Conservation (phyloP, 2,888 invertebrate species). For the Esperia sulphurella region DNA sequence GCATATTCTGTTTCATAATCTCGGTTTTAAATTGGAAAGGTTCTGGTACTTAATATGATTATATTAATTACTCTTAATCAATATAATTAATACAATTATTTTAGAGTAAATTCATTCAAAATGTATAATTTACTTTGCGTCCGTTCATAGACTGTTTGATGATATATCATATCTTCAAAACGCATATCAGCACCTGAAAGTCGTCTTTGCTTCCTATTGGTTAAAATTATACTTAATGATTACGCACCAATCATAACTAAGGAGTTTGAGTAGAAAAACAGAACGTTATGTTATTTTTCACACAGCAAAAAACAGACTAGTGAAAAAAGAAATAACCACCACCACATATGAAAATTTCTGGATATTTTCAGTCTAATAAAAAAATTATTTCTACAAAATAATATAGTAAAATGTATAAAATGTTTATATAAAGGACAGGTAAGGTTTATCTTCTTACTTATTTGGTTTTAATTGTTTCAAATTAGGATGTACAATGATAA, state of each 20-base stretch:
- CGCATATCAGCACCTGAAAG: too few relatives aligned
- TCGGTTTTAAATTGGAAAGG: too few relatives aligned
- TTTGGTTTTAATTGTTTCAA: neutral
- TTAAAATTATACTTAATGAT: too few relatives aligned
- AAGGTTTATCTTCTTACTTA: conserved; percentile 21
- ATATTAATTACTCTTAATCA: too few relatives aligned
- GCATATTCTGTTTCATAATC: too few relatives aligned
- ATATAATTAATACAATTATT: too few relatives aligned
- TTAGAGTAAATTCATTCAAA: too few relatives aligned
- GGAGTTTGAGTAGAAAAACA: conserved; percentile 16
- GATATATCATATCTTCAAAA: too few relatives aligned
- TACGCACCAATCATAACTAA: neutral
- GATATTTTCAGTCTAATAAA: conserved; percentile 48
- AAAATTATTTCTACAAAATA: conserved; percentile 29
- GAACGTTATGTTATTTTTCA: conserved; percentile 23
- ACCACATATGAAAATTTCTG: conserved; percentile 43
- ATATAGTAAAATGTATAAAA: conserved; percentile 39
- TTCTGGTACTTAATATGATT: too few relatives aligned
- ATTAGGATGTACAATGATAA: conserved; percentile 3
- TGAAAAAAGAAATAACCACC: conserved; percentile 54
- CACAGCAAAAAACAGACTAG: conserved; percentile 30
- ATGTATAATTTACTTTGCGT: too few relatives aligned
- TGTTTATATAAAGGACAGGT: conserved; percentile 56
- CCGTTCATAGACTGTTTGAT: too few relatives aligned
- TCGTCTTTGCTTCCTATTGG: too few relatives aligned